Percentiles rank a stretch among this genome's conserved stretches.
Evolutionary conservation across 2,888 invertebrate genomes (phyloP).

Genomic region (Phasia obesa): DNA sequence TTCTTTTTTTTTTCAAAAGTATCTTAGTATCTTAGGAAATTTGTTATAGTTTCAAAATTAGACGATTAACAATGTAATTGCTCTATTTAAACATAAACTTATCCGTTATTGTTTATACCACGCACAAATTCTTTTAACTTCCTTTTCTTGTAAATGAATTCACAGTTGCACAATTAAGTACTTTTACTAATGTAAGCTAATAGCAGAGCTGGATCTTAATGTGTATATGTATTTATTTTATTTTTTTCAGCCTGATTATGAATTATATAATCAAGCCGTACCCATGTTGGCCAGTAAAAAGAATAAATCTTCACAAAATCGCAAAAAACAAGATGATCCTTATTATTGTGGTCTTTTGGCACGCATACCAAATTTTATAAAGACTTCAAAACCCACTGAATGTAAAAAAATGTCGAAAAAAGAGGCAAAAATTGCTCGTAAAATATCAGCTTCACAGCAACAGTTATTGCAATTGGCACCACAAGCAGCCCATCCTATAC

Average conservation of each 20-base stretch:
- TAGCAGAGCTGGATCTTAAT: neutral
- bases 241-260: constrained; percentile 79
- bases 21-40: no score
- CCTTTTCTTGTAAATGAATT: neutral
- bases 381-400: constrained; percentile 81
- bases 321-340: constrained; percentile 85
- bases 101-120: no score
- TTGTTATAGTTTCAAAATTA: no score
- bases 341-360: constrained; percentile 88
- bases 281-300: constrained; percentile 77
- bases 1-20: no score
- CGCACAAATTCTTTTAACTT: no score
- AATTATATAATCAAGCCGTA: constrained; percentile 76
- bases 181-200: neutral
- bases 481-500: constrained; percentile 78
- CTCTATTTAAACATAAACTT: no score
- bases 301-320: constrained; percentile 74
- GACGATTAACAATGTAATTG: no score
- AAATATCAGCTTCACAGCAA: constrained; percentile 81
- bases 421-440: constrained; percentile 80
- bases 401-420: constrained; percentile 76
- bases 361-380: constrained; percentile 87
- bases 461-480: constrained; percentile 65
- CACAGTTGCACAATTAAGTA: constrained; percentile 30
- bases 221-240: neutral